Base-by-base conservation (phyloP, 2,113 vertebrate genomes). In the Hassar affinis region DNA sequence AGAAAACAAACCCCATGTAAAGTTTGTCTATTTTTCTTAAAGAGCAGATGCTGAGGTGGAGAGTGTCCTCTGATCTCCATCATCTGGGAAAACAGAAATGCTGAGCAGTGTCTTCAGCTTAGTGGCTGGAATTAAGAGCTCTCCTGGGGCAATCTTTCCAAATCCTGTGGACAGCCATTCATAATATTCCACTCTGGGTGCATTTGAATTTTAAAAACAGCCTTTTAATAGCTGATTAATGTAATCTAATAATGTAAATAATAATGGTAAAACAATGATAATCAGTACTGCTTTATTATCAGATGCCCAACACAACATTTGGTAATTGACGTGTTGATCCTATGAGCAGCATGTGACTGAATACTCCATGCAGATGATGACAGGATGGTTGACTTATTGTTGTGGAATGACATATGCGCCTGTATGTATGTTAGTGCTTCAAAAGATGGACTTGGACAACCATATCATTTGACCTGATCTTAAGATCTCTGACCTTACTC, bases 81-180 rank as follows among this genome's bases (percentile, higher is more conserved):
- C 81, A 75, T 84, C 66, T 85, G 79, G 79, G 72, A 88, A 83
- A 83, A 88, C 61, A 86, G 33, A 84, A 68, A 82, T 79, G 22
- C 33, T 72, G 69, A 61, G 54, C 49, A 15, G 62, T 66, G 79
- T 69, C 76, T 87, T 27, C 77, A 69, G 75, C 42, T 4, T 79
- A 57, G 56, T 68, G 80, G 38, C 52, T 85, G 52, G 81, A 25
- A 11, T 81, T 51, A 72, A 64, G 4, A 0, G n/a, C 35, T 64
- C 64, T 69, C 85, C 77, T 69, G 87, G 76, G 61, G 72, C 35
- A 45, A 35, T 18, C 20, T 74, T 72, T 76, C 33, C 33, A 78
- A 75, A n/a, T 33, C 64, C 66, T 25, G 38, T 20, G 10, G 69
- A 66, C 75, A 88, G 76, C 78, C 81, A 84, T 52, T 33, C 51